Evolutionary conservation across 2,888 invertebrate genomes (phyloP).

Genomic region (Agrotis clavis): DNA sequence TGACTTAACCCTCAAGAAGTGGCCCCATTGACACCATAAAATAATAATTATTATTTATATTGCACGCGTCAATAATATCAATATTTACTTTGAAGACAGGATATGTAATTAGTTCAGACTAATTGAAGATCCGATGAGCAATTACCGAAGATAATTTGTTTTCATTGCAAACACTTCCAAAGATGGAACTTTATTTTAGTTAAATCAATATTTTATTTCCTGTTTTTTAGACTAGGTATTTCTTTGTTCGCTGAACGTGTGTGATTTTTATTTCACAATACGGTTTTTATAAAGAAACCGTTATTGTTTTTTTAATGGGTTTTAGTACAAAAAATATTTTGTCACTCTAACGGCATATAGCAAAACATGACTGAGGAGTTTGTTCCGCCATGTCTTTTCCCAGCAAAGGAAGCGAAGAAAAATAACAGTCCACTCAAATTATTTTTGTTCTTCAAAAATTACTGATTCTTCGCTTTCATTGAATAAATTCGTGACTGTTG

Average conservation of each 20-base stretch:
- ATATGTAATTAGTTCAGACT: conserved; percentile 28
- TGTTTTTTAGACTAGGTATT: not conserved
- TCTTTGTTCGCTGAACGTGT: not conserved
- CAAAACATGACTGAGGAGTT: not conserved
- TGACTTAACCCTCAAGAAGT: conserved; percentile 21
- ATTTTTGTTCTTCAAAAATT: not conserved
- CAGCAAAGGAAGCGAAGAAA: too few relatives aligned
- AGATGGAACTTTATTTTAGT: conserved; percentile 8
- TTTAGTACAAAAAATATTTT: not conserved
- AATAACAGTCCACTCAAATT: not conserved
- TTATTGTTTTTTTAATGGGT: not conserved
- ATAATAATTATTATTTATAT: conserved; percentile 30
- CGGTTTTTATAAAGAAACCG: not conserved
- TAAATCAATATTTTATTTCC: conserved; percentile 30
- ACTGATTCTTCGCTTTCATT: not conserved
- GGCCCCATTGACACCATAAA: not conserved
- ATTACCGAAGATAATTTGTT: conserved; percentile 34
- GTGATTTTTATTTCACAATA: not conserved
- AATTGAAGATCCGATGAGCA: conserved; percentile 22
- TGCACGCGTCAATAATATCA: conserved; percentile 37
- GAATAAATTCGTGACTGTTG: not conserved
- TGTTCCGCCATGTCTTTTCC: not conserved
- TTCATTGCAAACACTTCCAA: conserved; percentile 24
- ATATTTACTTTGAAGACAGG: conserved; percentile 30
- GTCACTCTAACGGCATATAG: not conserved